A percentile compares a stretch with the other conserved stretches of the same genome.
These are phyloP conservation scores for Acanthiza pusilla DNA, from an alignment of 2,797 vertebrate genomes.

Conservation along the genomic window DNA sequence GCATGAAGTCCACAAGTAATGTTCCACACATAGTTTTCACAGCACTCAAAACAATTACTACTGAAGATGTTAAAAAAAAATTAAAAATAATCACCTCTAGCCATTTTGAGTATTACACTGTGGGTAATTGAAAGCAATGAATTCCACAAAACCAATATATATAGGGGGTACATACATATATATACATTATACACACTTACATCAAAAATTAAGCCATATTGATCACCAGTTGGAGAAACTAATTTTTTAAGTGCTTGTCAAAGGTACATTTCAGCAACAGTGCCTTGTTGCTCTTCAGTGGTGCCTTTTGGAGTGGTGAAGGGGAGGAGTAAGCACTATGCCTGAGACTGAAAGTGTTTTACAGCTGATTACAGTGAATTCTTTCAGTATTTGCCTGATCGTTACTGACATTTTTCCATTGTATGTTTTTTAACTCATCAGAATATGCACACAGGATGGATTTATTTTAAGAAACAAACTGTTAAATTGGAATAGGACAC, in stretches of 20 bases:
- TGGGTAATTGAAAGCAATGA: background rate
- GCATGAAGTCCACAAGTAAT: background rate
- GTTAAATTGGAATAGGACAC: accelerated
- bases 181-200: background rate
- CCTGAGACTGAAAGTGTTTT: background rate
- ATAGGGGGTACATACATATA: background rate
- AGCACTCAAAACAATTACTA: background rate
- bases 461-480: background rate
- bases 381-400: background rate
- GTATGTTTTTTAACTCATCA: background rate
- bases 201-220: background rate
- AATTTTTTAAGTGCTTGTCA: background rate
- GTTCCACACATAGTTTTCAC: background rate
- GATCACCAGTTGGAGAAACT: background rate
- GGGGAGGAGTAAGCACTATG: background rate
- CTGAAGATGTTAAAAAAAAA: background rate
- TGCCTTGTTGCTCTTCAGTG: background rate
- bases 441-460: background rate
- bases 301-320: background rate
- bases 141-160: background rate
- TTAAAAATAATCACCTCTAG: background rate
- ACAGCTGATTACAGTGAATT: background rate
- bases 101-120: background rate
- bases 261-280: background rate
- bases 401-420: background rate